phyloP scores from a whole-genome alignment of 2,888 invertebrate genomes.

The Chloroclystis v-ata region DNA sequence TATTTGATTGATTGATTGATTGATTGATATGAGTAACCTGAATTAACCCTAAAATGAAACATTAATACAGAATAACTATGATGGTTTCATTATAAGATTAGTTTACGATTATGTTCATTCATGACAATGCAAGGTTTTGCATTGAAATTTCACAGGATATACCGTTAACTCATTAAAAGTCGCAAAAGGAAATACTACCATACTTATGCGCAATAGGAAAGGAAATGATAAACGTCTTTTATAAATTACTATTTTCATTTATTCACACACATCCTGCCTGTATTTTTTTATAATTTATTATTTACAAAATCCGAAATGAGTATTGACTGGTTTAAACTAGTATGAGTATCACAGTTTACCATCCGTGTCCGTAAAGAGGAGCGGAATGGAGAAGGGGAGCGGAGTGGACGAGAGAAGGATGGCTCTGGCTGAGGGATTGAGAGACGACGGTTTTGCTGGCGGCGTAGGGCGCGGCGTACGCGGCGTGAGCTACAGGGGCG shows the following conservation, averaged over 20 bases:
- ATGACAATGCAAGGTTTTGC: too few relatives aligned
- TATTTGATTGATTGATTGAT: too few relatives aligned
- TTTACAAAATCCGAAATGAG: constrained; percentile 66
- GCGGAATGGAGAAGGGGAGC: constrained; percentile 37
- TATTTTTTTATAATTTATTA: constrained; percentile 60
- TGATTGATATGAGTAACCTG: too few relatives aligned
- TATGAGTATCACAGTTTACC: constrained; percentile 68
- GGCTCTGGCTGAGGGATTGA: constrained; percentile 38
- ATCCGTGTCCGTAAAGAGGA: constrained; percentile 44
- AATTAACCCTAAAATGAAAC: too few relatives aligned
- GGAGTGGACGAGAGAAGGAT: constrained; percentile 45
- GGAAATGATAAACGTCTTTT: constrained; percentile 4
- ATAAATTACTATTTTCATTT: constrained; percentile 60
- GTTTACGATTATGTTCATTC: too few relatives aligned
- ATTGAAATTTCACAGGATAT: too few relatives aligned
- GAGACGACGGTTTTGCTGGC: constrained; percentile 43
- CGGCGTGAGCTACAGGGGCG: constrained; percentile 30
- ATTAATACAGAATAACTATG: too few relatives aligned
- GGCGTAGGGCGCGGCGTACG: constrained; percentile 24
- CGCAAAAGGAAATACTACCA: background rate
- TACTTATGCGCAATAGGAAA: background rate
- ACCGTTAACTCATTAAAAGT: too few relatives aligned
- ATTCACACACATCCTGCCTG: constrained; percentile 72
- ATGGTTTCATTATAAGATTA: too few relatives aligned
- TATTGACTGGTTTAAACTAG: constrained; percentile 66